These are phyloP conservation scores for Anastrepha obliqua DNA, from an alignment of 1,140 invertebrate species.

Conservation along the genomic window DNA sequence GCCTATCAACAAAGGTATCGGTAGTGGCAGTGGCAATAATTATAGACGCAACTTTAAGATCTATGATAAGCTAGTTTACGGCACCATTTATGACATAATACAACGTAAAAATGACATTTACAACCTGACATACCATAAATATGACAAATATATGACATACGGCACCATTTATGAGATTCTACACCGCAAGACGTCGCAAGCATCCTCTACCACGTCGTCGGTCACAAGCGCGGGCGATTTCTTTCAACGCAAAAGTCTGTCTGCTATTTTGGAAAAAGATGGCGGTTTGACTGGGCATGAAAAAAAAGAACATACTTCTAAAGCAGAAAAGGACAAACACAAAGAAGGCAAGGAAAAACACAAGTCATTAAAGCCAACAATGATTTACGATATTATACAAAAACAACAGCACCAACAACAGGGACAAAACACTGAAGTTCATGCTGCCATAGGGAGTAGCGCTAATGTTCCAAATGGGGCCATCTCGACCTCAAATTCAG, in stretches of 20 bases:
- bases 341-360: slow-evolving; percentile 23
- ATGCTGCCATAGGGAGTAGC: slow-evolving; percentile 37
- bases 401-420: slow-evolving; percentile 60
- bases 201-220: slow-evolving; percentile 55
- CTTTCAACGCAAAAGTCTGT: slow-evolving; percentile 70
- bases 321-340: slow-evolving; percentile 53
- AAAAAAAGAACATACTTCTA: background rate
- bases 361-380: slow-evolving; percentile 59
- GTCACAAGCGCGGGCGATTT: slow-evolving; percentile 58
- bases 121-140: slow-evolving; percentile 69
- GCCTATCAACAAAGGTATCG: slow-evolving; percentile 23
- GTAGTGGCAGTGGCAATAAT: slow-evolving; percentile 26
- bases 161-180: slow-evolving; percentile 74
- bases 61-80: slow-evolving; percentile 72
- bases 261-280: slow-evolving; percentile 66
- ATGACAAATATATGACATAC: slow-evolving; percentile 74
- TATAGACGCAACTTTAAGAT: slow-evolving; percentile 71
- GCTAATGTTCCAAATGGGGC: slow-evolving; percentile 42
- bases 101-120: slow-evolving; percentile 73
- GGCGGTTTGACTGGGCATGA: background rate
- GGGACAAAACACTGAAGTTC: slow-evolving; percentile 59
- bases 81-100: slow-evolving; percentile 73
- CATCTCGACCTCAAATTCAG: slow-evolving; percentile 36
- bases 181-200: slow-evolving; percentile 65
- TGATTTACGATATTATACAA: slow-evolving; percentile 71